Percentiles rank a stretch among this genome's conserved stretches.
phyloP scores from a whole-genome alignment of 1,140 invertebrate species.

The Tetraneura akinire region DNA sequence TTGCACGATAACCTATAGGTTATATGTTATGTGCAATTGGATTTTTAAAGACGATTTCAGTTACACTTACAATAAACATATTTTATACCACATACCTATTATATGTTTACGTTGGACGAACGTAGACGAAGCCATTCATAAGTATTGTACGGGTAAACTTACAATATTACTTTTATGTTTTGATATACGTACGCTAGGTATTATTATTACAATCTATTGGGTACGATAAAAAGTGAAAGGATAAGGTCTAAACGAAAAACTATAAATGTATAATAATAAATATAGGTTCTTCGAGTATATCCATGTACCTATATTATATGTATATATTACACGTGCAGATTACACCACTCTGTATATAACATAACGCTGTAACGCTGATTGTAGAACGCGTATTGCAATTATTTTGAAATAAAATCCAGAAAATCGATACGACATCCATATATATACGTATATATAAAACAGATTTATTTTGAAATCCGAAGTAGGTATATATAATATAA shows the following conservation, averaged over 20 bases:
- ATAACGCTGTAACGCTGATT: not conserved
- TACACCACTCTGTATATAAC: slow-evolving; percentile 1
- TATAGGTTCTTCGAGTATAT: too few relatives aligned
- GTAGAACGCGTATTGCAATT: not conserved
- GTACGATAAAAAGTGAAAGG: slow-evolving; percentile 14
- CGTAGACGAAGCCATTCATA: too few relatives aligned
- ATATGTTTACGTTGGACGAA: too few relatives aligned
- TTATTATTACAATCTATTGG: not conserved
- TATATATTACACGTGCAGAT: not conserved
- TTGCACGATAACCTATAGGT: too few relatives aligned
- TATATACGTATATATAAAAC: not conserved
- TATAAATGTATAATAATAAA: not conserved
- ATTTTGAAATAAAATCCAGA: slow-evolving; percentile 1
- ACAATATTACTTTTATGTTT: too few relatives aligned
- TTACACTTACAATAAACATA: too few relatives aligned
- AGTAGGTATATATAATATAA: not conserved
- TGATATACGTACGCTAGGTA: too few relatives aligned
- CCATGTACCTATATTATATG: too few relatives aligned
- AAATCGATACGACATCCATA: not conserved
- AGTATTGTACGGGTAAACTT: too few relatives aligned
- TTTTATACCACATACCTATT: too few relatives aligned
- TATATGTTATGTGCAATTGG: too few relatives aligned
- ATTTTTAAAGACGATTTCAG: not conserved
- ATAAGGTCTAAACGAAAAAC: slow-evolving; percentile 26
- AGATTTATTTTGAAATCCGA: not conserved